Percentiles rank a stretch among this genome's conserved stretches.
phyloP scores from a whole-genome alignment of 2,113 vertebrate species.

The Macrotus californicus region DNA sequence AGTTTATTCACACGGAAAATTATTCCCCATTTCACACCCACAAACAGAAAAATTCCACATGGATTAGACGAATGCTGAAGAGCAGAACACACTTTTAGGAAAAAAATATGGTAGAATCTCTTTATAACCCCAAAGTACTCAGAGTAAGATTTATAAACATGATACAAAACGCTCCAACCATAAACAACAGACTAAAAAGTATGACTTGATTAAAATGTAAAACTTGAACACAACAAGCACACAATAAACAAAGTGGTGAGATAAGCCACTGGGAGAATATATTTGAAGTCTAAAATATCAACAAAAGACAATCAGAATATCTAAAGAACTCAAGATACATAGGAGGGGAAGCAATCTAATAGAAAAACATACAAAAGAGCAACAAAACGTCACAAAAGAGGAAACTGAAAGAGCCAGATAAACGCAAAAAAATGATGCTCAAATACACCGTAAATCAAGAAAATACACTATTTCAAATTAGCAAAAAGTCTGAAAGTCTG shows the following conservation, averaged over 20 bases:
- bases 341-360: background rate
- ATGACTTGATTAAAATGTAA: conserved; percentile 5
- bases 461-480: background rate
- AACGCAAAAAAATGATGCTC: background rate
- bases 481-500: background rate
- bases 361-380: background rate
- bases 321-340: background rate
- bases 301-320: background rate
- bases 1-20: background rate
- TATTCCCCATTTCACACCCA: background rate
- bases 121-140: background rate
- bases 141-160: conserved; percentile 17
- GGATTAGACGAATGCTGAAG: background rate
- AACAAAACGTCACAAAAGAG: background rate
- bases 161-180: background rate
- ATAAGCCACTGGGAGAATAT: background rate
- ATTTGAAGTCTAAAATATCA: background rate
- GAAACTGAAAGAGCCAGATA: conserved; percentile 5
- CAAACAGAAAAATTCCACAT: conserved; percentile 13
- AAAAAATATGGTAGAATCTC: conserved; percentile 8
- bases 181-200: conserved; percentile 6
- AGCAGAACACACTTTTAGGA: background rate
- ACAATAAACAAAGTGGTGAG: background rate
- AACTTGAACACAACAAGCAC: background rate
- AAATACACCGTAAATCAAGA: background rate